A percentile compares a stretch with the other conserved stretches of the same genome.
Evolutionary conservation across 2,888 invertebrate genomes (phyloP).

Genomic region (Chrysotoxum bicinctum): DNA sequence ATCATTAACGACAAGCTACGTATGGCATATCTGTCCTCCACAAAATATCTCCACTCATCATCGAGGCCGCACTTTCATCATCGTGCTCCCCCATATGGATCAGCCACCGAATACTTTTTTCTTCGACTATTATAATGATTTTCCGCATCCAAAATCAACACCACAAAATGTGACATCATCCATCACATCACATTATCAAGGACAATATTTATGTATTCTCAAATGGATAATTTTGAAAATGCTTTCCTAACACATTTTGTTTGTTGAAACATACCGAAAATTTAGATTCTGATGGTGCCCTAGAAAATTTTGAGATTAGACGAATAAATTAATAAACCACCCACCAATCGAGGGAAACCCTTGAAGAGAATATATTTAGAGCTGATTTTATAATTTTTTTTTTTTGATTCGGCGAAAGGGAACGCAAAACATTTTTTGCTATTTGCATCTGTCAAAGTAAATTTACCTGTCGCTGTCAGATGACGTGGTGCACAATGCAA

Average conservation of each 20-base stretch:
- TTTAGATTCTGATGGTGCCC: not conserved
- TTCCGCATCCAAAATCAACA: conserved; percentile 26
- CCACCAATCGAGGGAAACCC: not conserved
- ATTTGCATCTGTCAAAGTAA: conserved; percentile 52
- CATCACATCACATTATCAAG: conserved; percentile 5
- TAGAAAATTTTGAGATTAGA: conserved; percentile 15
- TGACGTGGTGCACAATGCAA: conserved; percentile 20
- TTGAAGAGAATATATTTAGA: not conserved
- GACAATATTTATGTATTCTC: not conserved
- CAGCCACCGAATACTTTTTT: not conserved
- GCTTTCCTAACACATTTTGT: not conserved
- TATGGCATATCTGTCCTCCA: conserved; percentile 11
- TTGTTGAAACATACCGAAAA: not conserved
- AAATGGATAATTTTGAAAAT: not conserved
- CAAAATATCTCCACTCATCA: not conserved
- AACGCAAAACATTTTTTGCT: not conserved
- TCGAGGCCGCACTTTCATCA: not conserved
- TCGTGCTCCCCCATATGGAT: too few relatives aligned
- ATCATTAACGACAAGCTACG: conserved; percentile 2
- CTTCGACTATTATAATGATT: not conserved
- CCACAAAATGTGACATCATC: conserved; percentile 17
- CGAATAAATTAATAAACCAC: conserved; percentile 8
- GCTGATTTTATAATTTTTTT: not conserved
- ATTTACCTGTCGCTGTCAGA: conserved; percentile 60
- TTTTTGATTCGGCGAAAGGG: not conserved